Evolutionary conservation across 2,797 vertebrate species (phyloP).

Genomic region (Poeciliopsis turneri): DNA sequence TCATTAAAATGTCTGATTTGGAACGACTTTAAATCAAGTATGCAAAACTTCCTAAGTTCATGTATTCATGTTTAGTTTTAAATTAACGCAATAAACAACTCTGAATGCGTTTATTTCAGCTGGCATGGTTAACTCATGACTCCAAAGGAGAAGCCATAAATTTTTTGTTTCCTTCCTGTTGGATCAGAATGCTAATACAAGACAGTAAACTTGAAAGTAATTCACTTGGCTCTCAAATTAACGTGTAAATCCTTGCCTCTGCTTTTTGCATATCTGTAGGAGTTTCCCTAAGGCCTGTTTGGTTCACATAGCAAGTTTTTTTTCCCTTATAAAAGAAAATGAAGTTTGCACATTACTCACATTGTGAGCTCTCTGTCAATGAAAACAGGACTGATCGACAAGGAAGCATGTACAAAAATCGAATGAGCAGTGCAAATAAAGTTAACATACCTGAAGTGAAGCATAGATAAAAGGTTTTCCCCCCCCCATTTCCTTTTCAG

Average conservation of each 20-base stretch:
- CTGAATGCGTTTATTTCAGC: slow-evolving; percentile 13
- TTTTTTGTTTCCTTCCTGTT: slow-evolving; percentile 6
- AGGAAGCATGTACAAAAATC: slow-evolving; percentile 8
- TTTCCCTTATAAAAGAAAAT: slow-evolving; percentile 17
- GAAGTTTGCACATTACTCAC: neutral
- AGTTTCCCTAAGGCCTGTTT: slow-evolving; percentile 13
- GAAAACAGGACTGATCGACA: slow-evolving; percentile 15
- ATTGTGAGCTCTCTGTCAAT: slow-evolving; percentile 22
- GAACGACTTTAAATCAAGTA: neutral
- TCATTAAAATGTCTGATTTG: slow-evolving; percentile 3
- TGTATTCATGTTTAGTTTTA: slow-evolving; percentile 20
- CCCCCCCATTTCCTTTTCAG: neutral
- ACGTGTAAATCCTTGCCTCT: slow-evolving; percentile 38
- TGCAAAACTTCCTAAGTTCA: slow-evolving; percentile 16
- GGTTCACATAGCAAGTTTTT: slow-evolving; percentile 14
- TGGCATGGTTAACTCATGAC: slow-evolving; percentile 26
- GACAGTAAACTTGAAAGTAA: slow-evolving; percentile 33
- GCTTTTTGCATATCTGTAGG: slow-evolving; percentile 15
- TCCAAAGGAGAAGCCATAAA: slow-evolving; percentile 31
- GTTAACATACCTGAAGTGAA: neutral
- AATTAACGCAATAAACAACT: slow-evolving; percentile 22
- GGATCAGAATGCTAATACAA: slow-evolving; percentile 45
- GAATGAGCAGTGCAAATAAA: neutral
- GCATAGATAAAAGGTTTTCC: no score
- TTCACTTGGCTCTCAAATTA: slow-evolving; percentile 38